Percentiles rank a stretch among this genome's conserved stretches.
Evolutionary conservation across 2,113 vertebrate species (phyloP).

Genomic region (Pterocles gutturalis): DNA sequence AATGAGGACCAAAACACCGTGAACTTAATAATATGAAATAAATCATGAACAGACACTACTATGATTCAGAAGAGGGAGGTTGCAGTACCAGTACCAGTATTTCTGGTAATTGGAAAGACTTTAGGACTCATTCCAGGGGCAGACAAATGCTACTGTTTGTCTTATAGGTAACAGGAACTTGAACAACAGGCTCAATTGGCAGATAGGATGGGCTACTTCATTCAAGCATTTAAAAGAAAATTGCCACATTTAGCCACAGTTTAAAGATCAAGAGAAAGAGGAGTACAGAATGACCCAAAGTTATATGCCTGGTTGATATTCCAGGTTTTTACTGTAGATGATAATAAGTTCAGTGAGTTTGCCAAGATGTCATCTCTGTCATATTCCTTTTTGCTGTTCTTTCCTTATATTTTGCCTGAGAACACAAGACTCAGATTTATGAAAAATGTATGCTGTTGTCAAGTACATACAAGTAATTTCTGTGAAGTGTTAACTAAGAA

Average conservation of each 20-base stretch:
- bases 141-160: background rate
- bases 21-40: background rate
- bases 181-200: background rate
- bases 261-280: background rate
- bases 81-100: background rate
- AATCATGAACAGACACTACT: background rate
- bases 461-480: constrained; percentile 70
- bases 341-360: constrained; percentile 49
- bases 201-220: background rate
- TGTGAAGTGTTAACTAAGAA: constrained; percentile 75
- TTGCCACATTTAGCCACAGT: background rate
- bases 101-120: background rate
- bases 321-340: constrained; percentile 2
- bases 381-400: constrained; percentile 57
- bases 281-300: background rate
- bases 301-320: background rate
- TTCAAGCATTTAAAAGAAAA: background rate
- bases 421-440: constrained; percentile 71
- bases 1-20: background rate
- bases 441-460: constrained; percentile 76
- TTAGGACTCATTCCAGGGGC: background rate
- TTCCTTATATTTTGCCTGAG: constrained; percentile 49
- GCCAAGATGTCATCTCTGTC: constrained; percentile 59
- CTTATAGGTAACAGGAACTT: background rate
- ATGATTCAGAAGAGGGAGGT: background rate